These are phyloP conservation scores for Neomonachus schauinslandi DNA, from an alignment of 2,113 vertebrate species.

Conservation along the genomic window DNA sequence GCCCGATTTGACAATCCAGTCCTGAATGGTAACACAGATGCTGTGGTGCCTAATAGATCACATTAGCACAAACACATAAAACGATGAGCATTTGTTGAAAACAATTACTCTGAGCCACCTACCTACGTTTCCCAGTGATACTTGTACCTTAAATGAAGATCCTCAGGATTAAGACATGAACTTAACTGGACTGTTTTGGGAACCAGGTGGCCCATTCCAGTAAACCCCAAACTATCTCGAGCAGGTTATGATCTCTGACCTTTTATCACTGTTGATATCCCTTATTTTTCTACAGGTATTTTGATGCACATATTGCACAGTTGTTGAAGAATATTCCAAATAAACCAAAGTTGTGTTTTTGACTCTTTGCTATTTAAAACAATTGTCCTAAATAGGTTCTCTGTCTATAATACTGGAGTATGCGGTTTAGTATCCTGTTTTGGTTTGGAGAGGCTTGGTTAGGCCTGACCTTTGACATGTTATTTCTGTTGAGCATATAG, in stretches of 20 bases:
- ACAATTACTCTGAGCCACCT: background rate
- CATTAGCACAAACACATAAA: background rate
- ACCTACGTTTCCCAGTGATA: background rate
- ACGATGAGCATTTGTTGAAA: background rate
- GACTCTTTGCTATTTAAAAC: background rate
- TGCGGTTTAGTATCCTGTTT: background rate
- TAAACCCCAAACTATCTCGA: background rate
- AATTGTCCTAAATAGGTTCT: background rate
- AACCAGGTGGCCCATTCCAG: background rate
- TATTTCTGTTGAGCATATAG: background rate
- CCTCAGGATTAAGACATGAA: background rate
- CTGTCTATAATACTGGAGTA: background rate
- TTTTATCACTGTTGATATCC: background rate
- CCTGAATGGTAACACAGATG: background rate
- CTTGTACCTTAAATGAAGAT: background rate
- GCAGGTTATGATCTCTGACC: background rate
- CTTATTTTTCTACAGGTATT: background rate
- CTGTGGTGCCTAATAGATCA: background rate
- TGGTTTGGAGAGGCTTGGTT: background rate
- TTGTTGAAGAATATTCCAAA: background rate
- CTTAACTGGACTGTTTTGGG: background rate
- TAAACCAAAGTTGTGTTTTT: background rate
- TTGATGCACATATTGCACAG: background rate
- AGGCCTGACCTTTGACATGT: background rate
- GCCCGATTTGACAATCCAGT: background rate